Evolutionary conservation across 2,888 invertebrate genomes (phyloP).

Genomic region (Galerucella pusilla): DNA sequence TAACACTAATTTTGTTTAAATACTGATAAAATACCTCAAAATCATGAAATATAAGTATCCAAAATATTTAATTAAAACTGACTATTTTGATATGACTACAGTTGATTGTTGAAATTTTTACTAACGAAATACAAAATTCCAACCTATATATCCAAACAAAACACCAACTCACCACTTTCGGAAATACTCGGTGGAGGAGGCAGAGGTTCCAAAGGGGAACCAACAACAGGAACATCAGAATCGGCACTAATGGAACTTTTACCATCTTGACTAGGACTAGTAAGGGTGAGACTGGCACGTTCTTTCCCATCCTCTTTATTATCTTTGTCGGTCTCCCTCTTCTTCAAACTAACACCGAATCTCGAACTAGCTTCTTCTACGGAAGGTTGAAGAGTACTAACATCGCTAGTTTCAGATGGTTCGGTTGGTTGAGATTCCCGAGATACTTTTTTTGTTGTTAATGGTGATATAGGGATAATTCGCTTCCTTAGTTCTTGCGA

Average conservation of each 20-base stretch:
- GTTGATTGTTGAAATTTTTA: not conserved
- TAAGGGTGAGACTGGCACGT: conserved; percentile 62
- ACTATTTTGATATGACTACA: not conserved
- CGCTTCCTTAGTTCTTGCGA: conserved; percentile 60
- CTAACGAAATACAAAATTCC: not conserved
- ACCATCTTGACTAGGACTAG: conserved; percentile 62
- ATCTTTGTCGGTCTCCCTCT: conserved; percentile 71
- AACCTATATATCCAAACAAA: conserved; percentile 31
- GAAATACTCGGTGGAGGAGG: conserved; percentile 60
- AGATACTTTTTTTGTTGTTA: conserved; percentile 59
- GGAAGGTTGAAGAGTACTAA: conserved; percentile 74
- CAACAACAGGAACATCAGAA: conserved; percentile 66
- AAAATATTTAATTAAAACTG: not conserved
- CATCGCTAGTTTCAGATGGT: conserved; percentile 62
- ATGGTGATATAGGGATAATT: conserved; percentile 58
- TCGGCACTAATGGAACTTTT: conserved; percentile 63
- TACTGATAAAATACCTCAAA: not conserved
- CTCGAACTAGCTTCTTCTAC: conserved; percentile 79
- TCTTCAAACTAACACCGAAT: conserved; percentile 77
- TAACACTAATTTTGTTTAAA: not conserved
- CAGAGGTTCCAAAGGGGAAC: conserved; percentile 65
- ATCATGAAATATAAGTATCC: conserved; percentile 2
- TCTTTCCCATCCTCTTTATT: conserved; percentile 63
- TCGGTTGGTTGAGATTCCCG: conserved; percentile 52
- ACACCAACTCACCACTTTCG: conserved; percentile 55